These are phyloP conservation scores for Hetaerina titia DNA, from an alignment of 2,888 invertebrate genomes.

Conservation along the genomic window DNA sequence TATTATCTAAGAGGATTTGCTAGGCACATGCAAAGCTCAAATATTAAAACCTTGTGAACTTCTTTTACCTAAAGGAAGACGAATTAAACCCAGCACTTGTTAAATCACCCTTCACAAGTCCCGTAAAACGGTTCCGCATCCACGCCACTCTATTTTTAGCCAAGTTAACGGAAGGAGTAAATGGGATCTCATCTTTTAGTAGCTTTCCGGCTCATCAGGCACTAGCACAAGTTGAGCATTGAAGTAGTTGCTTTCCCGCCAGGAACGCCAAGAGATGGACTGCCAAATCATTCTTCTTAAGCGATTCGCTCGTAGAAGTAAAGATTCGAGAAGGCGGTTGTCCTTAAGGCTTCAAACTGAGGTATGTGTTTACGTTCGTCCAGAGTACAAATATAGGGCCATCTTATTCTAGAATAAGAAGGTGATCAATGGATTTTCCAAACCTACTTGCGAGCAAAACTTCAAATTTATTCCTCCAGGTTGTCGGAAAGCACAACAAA, in stretches of 20 bases:
- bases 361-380: no score
- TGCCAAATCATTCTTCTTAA: neutral
- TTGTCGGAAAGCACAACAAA: no score
- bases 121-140: neutral
- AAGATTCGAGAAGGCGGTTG: neutral
- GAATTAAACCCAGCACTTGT: neutral
- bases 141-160: neutral
- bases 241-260: neutral
- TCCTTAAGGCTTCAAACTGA: no score
- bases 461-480: no score
- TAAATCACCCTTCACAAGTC: neutral
- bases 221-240: neutral
- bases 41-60: neutral
- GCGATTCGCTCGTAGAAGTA: neutral
- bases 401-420: no score
- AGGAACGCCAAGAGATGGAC: neutral
- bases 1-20: neutral
- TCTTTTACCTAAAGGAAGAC: neutral
- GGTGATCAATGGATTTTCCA: no score
- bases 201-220: neutral
- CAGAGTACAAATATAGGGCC: no score
- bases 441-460: no score
- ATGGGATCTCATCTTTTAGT: slow-evolving; percentile 26
- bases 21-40: neutral
- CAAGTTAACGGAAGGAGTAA: neutral